Evolutionary conservation across 2,797 vertebrate genomes (phyloP).

Genomic region (Onychomys arenicola): DNA sequence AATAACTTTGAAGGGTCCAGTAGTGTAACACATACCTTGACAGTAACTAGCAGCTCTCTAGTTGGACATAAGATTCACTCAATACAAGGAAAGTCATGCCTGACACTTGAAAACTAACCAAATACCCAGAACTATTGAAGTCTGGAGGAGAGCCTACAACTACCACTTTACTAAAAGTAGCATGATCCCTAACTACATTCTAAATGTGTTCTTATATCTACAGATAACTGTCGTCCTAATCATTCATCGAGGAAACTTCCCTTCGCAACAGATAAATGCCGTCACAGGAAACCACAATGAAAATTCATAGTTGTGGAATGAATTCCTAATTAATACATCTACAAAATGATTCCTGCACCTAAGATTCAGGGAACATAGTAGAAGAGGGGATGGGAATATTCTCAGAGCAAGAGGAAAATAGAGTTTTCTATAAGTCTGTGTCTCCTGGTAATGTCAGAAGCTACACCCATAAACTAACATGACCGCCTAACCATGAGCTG

Average conservation of each 20-base stretch:
- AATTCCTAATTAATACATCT: neutral
- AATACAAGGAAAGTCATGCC: no score
- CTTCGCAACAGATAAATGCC: neutral
- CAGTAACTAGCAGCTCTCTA: no score
- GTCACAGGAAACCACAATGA: neutral
- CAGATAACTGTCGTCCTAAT: neutral
- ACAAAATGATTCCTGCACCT: neutral
- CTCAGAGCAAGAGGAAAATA: neutral
- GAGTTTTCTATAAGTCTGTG: neutral
- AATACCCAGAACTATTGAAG: neutral
- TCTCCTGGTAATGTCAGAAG: neutral
- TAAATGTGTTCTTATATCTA: neutral
- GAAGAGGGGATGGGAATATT: neutral
- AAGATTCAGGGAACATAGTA: neutral
- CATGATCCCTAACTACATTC: neutral
- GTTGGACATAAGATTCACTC: neutral
- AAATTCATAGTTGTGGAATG: neutral
- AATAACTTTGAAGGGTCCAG: neutral
- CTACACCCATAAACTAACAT: neutral
- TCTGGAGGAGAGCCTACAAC: neutral
- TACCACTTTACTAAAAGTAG: neutral
- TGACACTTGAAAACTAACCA: neutral
- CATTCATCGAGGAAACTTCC: neutral
- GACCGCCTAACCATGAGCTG: neutral
- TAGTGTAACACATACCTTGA: neutral